Evolutionary conservation across 2,888 invertebrate genomes (phyloP).

Genomic region (Polylopha cassiicola): DNA sequence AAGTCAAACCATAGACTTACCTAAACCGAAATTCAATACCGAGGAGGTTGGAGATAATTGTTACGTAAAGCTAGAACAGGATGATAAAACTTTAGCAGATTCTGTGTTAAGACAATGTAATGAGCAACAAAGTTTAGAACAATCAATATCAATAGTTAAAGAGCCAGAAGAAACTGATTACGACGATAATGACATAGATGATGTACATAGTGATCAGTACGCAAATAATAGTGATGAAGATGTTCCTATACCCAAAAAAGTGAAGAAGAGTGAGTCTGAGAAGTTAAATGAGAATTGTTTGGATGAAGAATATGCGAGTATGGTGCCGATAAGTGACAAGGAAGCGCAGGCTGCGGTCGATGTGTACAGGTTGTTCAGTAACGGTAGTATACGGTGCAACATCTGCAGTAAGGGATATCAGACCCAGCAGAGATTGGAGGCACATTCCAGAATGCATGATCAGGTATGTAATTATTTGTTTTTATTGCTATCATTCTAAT

Average conservation of each 20-base stretch:
- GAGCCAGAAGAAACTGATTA: constrained; percentile 19
- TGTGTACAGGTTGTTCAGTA: constrained; percentile 47
- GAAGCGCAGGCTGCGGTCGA: constrained; percentile 60
- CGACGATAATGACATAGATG: constrained; percentile 28
- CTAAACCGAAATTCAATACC: constrained; percentile 8
- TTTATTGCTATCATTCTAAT: no score
- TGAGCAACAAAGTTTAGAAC: constrained; percentile 11
- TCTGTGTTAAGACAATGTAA: constrained; percentile 7
- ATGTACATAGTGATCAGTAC: constrained; percentile 22
- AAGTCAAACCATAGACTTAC: constrained; percentile 36
- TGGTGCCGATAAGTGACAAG: constrained; percentile 49
- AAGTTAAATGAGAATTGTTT: constrained; percentile 47
- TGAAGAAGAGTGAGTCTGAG: no score
- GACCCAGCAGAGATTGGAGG: constrained; percentile 42
- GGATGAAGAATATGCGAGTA: constrained; percentile 59
- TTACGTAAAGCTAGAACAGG: constrained; percentile 25
- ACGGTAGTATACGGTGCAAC: constrained; percentile 46
- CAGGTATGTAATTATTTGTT: constrained; percentile 48
- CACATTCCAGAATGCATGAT: constrained; percentile 63
- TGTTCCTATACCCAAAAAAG: constrained; percentile 5
- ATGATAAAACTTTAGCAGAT: constrained; percentile 16
- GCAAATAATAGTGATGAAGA: constrained; percentile 10
- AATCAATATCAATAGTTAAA: constrained; percentile 18
- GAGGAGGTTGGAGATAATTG: constrained; percentile 23
- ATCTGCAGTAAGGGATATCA: constrained; percentile 49